Percentiles rank a stretch among this genome's conserved stretches.
Evolutionary conservation across 2,113 vertebrate species (phyloP).

Genomic region (Phaethornis superciliosus): DNA sequence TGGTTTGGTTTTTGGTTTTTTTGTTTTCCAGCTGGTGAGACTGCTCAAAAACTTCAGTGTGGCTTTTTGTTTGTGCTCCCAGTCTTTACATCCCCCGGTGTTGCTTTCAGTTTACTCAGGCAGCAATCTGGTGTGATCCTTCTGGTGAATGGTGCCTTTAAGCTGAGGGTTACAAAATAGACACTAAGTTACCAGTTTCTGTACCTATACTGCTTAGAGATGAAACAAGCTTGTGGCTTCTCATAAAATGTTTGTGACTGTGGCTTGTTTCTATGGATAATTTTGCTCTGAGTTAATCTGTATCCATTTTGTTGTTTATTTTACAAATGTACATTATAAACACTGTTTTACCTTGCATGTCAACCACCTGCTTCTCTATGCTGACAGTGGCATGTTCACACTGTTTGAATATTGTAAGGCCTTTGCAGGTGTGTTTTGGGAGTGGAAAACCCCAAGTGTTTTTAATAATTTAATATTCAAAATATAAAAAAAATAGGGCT

Average conservation of each 20-base stretch:
- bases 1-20: not conserved
- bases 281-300: not conserved
- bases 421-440: not conserved
- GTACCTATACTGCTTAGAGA: not conserved
- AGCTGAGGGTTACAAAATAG: not conserved
- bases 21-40: not conserved
- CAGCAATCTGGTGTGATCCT: not conserved
- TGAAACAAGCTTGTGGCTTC: not conserved
- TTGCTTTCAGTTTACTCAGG: not conserved
- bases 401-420: not conserved
- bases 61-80: not conserved
- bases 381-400: not conserved
- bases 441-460: not conserved
- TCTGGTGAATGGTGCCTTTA: not conserved
- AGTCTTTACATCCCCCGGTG: accelerated
- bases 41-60: not conserved
- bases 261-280: not conserved
- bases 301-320: not conserved
- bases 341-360: not conserved
- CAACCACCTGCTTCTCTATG: not conserved
- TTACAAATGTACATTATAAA: not conserved
- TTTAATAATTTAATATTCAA: not conserved
- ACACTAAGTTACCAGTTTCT: not conserved
- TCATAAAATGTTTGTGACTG: not conserved
- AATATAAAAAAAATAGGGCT: not conserved